Evolutionary conservation across 2,888 invertebrate species (phyloP).

Genomic region (Eristalinus sepulchralis): DNA sequence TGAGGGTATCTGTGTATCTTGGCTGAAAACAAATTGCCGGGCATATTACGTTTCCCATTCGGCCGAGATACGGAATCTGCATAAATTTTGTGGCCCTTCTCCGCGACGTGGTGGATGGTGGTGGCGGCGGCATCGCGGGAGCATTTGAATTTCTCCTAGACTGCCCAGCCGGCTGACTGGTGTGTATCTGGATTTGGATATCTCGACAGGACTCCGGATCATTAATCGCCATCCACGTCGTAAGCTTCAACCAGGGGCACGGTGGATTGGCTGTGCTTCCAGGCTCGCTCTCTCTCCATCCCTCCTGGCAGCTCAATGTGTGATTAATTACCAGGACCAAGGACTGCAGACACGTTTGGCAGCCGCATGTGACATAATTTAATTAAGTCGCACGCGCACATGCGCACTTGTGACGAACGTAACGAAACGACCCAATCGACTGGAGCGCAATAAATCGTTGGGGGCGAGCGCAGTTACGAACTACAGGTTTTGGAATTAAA

Average conservation of each 20-base stretch:
- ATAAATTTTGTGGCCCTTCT: background rate
- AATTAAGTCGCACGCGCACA: slow-evolving; percentile 50
- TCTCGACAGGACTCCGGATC: background rate
- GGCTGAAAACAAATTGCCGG: slow-evolving; percentile 9
- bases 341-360: slow-evolving; percentile 14
- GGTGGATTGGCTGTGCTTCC: background rate
- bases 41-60: slow-evolving; percentile 42
- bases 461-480: slow-evolving; percentile 27
- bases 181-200: background rate
- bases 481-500: slow-evolving; percentile 64
- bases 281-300: slow-evolving; percentile 41
- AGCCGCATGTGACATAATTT: slow-evolving; percentile 58
- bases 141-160: background rate
- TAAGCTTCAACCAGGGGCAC: too few species aligned
- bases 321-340: slow-evolving; percentile 62
- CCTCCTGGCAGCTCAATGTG: slow-evolving; percentile 13
- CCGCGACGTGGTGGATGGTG: background rate
- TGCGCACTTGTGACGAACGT: slow-evolving; percentile 18
- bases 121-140: background rate
- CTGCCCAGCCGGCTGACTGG: background rate
- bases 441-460: slow-evolving; percentile 49
- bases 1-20: background rate
- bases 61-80: slow-evolving; percentile 8
- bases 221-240: background rate
- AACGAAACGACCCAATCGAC: slow-evolving; percentile 32